A percentile compares a stretch with the other conserved stretches of the same genome.
These are phyloP conservation scores for Barbus barbus DNA, from an alignment of 2,113 vertebrate species.

Conservation along the genomic window DNA sequence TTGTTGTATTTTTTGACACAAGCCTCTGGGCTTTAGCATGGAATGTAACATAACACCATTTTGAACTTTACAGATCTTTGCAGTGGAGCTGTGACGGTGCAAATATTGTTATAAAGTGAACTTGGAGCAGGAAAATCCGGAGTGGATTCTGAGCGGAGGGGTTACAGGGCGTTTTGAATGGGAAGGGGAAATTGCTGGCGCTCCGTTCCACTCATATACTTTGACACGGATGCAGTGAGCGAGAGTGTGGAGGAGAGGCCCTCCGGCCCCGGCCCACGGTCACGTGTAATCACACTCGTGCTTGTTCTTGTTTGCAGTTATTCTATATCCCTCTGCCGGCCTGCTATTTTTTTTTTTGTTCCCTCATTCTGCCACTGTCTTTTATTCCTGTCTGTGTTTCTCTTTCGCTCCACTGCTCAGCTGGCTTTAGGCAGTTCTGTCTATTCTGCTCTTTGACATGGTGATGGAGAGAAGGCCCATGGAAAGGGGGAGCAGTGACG, in stretches of 20 bases:
- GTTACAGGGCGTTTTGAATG: not conserved
- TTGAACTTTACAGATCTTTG: not conserved
- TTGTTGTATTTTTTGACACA: not conserved
- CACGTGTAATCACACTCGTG: conserved; percentile 39
- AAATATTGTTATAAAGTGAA: not conserved
- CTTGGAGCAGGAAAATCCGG: not conserved
- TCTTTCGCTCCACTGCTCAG: conserved; percentile 65
- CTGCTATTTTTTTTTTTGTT: not conserved
- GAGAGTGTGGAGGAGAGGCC: conserved; percentile 49
- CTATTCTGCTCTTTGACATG: conserved; percentile 68
- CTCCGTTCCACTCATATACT: not conserved
- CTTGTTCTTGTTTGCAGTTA: conserved; percentile 37
- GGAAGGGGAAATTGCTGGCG: not conserved
- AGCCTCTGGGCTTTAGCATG: not conserved
- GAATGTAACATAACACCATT: not conserved
- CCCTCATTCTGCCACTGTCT: conserved; percentile 22
- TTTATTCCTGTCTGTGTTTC: conserved; percentile 42
- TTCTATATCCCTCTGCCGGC: conserved; percentile 36
- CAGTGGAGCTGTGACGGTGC: not conserved
- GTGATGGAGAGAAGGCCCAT: conserved; percentile 56
- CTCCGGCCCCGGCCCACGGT: conserved; percentile 11
- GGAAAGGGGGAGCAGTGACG: not conserved
- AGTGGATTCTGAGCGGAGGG: not conserved
- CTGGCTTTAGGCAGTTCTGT: conserved; percentile 65
- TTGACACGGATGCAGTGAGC: not conserved